phyloP scores from a whole-genome alignment of 2,888 invertebrate species.

The Apamea sordens region DNA sequence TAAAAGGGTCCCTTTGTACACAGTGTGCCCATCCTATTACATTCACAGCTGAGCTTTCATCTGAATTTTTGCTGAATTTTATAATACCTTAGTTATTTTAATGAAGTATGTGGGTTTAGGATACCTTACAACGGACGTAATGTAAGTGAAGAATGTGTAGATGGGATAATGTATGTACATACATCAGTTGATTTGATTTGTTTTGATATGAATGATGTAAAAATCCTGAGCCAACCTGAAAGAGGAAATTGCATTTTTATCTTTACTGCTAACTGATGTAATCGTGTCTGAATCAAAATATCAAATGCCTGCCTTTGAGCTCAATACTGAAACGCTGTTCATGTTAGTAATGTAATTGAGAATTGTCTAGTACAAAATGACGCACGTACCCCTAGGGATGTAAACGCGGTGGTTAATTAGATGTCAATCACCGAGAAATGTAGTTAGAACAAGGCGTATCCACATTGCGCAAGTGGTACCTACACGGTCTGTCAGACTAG shows the following conservation, averaged over 20 bases:
- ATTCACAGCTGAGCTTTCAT: slow-evolving; percentile 79
- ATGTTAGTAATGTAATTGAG: slow-evolving; percentile 42
- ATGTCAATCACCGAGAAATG: slow-evolving; percentile 59
- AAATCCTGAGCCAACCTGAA: slow-evolving; percentile 20
- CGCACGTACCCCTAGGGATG: slow-evolving; percentile 34
- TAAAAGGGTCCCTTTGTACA: slow-evolving; percentile 86
- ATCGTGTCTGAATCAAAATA: slow-evolving; percentile 29
- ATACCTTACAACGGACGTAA: slow-evolving; percentile 30
- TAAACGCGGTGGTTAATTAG: slow-evolving; percentile 56
- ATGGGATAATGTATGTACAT: slow-evolving; percentile 23
- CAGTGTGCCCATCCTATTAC: slow-evolving; percentile 78
- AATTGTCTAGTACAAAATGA: slow-evolving; percentile 29
- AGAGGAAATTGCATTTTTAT: slow-evolving; percentile 50
- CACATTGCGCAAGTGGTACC: slow-evolving; percentile 41
- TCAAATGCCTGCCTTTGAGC: slow-evolving; percentile 27
- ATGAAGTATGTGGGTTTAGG: slow-evolving; percentile 65
- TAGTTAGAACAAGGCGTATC: slow-evolving; percentile 49
- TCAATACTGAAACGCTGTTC: slow-evolving; percentile 2
- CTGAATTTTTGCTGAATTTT: slow-evolving; percentile 69
- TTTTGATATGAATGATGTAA: slow-evolving; percentile 29
- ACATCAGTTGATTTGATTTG: slow-evolving; percentile 33
- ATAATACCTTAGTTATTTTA: slow-evolving; percentile 67
- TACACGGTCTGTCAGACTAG: slow-evolving; percentile 21
- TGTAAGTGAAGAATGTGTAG: slow-evolving; percentile 22
- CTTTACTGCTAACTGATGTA: slow-evolving; percentile 24